Percentiles rank a stretch among this genome's conserved stretches.
Evolutionary conservation across 2,113 vertebrate species (phyloP).

Genomic region (Cyanocitta stelleri): DNA sequence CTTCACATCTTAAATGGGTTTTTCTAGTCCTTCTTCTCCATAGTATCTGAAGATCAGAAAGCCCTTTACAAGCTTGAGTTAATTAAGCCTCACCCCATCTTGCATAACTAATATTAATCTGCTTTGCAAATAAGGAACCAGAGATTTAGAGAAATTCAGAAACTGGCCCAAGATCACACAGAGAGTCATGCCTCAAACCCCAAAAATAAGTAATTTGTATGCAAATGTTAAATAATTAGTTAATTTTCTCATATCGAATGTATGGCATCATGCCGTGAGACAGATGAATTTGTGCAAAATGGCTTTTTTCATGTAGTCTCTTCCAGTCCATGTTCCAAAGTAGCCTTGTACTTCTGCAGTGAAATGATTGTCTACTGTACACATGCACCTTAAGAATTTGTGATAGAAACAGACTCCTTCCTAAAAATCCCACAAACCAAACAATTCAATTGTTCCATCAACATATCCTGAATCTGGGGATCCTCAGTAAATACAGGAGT

Average conservation of each 20-base stretch:
- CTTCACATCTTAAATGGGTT: neutral
- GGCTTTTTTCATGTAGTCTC: neutral
- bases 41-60: neutral
- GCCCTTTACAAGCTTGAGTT: neutral
- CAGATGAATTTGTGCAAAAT: neutral
- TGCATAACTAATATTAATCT: neutral
- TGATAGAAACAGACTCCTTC: neutral
- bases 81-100: neutral
- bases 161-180: slow-evolving; percentile 29
- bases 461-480: neutral
- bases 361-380: neutral
- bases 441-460: neutral
- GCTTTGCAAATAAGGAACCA: slow-evolving; percentile 8
- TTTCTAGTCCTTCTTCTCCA: neutral
- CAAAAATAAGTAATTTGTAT: neutral
- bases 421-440: neutral
- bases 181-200: neutral
- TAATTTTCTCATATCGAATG: neutral
- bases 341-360: neutral
- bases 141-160: neutral
- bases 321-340: neutral
- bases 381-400: neutral
- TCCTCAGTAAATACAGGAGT: neutral
- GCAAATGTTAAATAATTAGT: slow-evolving; percentile 13
- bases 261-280: neutral